Conservation (phyloP, 2,797 vertebrate genomes). For the Semotilus atromaculatus region DNA sequence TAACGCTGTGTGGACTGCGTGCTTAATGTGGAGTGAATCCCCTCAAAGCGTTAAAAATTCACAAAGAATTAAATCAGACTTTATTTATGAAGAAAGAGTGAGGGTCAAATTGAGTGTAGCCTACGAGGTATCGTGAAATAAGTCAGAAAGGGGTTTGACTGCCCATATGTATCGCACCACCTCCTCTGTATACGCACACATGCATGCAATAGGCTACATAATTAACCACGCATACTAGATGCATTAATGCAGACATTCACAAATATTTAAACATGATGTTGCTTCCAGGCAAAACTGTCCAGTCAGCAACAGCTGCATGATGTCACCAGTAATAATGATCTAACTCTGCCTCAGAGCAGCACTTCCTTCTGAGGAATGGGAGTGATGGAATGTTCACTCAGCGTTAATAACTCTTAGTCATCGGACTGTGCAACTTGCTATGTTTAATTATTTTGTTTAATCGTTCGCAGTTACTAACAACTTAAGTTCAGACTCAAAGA, state of each 20-base stretch:
- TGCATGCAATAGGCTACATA: slow-evolving; percentile 5
- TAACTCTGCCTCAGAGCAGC: slow-evolving; percentile 75
- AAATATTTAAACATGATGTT: slow-evolving; percentile 60
- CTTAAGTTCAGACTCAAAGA: background rate
- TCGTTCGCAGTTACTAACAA: background rate
- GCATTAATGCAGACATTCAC: slow-evolving; percentile 51
- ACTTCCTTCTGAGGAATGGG: slow-evolving; percentile 21
- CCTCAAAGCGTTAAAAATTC: slow-evolving; percentile 76
- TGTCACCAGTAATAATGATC: slow-evolving; percentile 85
- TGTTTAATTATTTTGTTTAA: slow-evolving; percentile 3
- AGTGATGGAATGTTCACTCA: slow-evolving; percentile 1
- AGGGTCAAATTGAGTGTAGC: background rate
- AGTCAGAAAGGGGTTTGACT: background rate
- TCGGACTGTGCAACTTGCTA: background rate
- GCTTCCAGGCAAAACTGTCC: slow-evolving; percentile 63
- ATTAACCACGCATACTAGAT: slow-evolving; percentile 43
- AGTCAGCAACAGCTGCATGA: slow-evolving; percentile 79
- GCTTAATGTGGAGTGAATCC: slow-evolving; percentile 81
- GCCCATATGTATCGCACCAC: background rate
- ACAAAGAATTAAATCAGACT: slow-evolving; percentile 76
- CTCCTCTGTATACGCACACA: slow-evolving; percentile 5
- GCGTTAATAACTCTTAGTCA: slow-evolving; percentile 1
- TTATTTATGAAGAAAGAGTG: slow-evolving; percentile 29
- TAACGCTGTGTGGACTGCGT: slow-evolving; percentile 75
- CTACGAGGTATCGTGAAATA: background rate